phyloP scores from a whole-genome alignment of 2,797 vertebrate genomes.

The Ptychobarbus kaznakovi region DNA sequence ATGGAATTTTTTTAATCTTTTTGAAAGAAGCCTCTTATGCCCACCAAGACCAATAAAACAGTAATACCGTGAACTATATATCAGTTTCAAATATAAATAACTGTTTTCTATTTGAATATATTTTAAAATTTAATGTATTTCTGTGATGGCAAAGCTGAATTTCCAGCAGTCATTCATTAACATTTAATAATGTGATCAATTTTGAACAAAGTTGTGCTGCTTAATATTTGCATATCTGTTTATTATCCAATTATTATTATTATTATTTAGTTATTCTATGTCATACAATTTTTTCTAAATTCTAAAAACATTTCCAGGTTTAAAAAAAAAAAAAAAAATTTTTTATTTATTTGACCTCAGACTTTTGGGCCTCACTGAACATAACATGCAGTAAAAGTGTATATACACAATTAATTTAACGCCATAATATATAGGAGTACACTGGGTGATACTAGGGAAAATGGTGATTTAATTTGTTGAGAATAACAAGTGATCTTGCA shows the following conservation, averaged over 20 bases:
- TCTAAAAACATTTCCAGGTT: background rate
- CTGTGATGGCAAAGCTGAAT: background rate
- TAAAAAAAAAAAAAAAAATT: background rate
- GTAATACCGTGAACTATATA: background rate
- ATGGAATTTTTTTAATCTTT: background rate
- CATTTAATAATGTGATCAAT: background rate
- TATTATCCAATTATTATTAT: no score
- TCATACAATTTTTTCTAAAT: background rate
- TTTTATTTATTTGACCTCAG: background rate
- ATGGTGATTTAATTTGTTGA: constrained; percentile 67
- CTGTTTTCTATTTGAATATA: background rate
- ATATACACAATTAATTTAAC: constrained; percentile 53
- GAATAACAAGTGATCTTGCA: constrained; percentile 67
- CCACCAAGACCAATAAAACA: background rate
- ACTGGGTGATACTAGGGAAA: constrained; percentile 59
- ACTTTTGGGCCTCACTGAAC: background rate
- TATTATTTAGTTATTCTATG: background rate
- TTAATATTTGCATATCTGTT: background rate
- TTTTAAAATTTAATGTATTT: background rate
- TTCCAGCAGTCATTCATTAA: no score
- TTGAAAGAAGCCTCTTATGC: background rate
- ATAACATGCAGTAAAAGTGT: constrained; percentile 34
- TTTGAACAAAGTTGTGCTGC: background rate
- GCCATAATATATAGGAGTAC: constrained; percentile 42
- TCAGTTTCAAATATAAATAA: no score